A percentile compares a stretch with the other conserved stretches of the same genome.
These are phyloP conservation scores for Ceratina japonica DNA, from an alignment of 1,140 invertebrate genomes.

Conservation along the genomic window DNA sequence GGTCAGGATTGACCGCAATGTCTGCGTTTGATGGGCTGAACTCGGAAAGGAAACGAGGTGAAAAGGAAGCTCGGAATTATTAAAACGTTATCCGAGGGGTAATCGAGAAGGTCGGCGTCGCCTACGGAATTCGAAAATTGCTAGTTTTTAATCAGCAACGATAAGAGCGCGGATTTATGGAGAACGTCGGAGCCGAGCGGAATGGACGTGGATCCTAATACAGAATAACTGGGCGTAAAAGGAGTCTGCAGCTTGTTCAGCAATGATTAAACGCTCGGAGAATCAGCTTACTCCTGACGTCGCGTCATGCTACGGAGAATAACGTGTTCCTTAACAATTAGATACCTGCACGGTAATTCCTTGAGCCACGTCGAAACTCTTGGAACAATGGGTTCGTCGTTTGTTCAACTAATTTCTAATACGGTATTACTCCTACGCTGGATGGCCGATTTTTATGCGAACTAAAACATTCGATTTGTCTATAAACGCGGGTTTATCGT, in stretches of 20 bases:
- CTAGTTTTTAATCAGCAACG: no score
- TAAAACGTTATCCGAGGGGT: neutral
- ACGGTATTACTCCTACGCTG: no score
- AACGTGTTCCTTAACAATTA: neutral
- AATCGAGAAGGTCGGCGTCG: no score
- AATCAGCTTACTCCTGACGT: constrained; percentile 43
- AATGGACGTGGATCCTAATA: neutral
- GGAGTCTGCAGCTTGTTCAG: constrained; percentile 35
- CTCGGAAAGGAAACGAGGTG: neutral
- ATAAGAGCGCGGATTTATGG: neutral
- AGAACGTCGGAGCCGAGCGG: neutral
- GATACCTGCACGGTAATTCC: constrained; percentile 4
- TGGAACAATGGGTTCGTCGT: neutral
- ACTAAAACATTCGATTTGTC: no score
- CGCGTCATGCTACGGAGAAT: constrained; percentile 34
- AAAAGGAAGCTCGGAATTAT: neutral
- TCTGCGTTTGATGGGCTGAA: neutral
- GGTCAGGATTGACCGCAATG: constrained; percentile 7
- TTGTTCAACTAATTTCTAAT: no score
- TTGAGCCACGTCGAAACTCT: neutral
- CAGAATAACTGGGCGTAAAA: neutral
- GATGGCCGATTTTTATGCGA: no score
- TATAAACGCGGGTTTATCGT: no score
- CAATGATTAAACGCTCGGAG: constrained; percentile 37
- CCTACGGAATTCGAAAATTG: no score